Percentiles rank a stretch among this genome's conserved stretches.
These are phyloP conservation scores for Pogonomyrmex barbatus DNA, from an alignment of 1,140 invertebrate species.

Conservation along the genomic window DNA sequence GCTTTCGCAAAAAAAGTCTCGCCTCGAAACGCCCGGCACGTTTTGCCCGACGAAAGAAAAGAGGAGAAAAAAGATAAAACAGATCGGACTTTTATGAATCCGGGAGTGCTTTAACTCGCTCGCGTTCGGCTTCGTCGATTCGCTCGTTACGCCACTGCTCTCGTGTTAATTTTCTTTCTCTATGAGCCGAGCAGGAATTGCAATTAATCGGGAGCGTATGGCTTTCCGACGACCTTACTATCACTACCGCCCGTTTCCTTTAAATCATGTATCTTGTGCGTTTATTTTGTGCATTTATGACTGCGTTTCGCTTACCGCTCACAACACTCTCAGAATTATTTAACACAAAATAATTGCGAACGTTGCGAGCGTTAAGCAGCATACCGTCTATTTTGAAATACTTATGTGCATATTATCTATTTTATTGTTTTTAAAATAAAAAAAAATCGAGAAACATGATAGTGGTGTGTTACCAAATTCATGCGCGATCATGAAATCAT, in stretches of 20 bases:
- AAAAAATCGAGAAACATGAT: too few relatives aligned
- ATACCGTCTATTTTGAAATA: too few relatives aligned
- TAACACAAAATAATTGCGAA: too few relatives aligned
- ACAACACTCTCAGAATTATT: too few relatives aligned
- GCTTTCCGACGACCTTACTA: conserved; percentile 2
- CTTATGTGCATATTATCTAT: too few relatives aligned
- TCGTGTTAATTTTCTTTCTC: conserved; percentile 25
- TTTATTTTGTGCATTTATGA: too few relatives aligned
- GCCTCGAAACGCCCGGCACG: background rate
- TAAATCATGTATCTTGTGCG: background rate
- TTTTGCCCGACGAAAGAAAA: conserved; percentile 13
- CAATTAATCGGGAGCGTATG: conserved; percentile 27
- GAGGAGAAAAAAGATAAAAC: background rate
- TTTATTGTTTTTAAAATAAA: too few relatives aligned
- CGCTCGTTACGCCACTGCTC: conserved; percentile 16
- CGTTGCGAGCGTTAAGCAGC: too few relatives aligned
- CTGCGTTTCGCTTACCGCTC: too few relatives aligned
- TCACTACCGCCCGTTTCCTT: background rate
- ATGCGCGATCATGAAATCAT: too few relatives aligned
- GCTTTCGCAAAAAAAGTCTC: conserved; percentile 26
- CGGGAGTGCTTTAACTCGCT: conserved; percentile 33
- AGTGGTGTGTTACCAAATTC: too few relatives aligned
- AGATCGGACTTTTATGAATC: conserved; percentile 55
- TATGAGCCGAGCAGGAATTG: background rate
- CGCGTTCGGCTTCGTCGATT: conserved; percentile 35